Conservation (phyloP, 2,797 vertebrate genomes). For the Pseudopleuronectes americanus region DNA sequence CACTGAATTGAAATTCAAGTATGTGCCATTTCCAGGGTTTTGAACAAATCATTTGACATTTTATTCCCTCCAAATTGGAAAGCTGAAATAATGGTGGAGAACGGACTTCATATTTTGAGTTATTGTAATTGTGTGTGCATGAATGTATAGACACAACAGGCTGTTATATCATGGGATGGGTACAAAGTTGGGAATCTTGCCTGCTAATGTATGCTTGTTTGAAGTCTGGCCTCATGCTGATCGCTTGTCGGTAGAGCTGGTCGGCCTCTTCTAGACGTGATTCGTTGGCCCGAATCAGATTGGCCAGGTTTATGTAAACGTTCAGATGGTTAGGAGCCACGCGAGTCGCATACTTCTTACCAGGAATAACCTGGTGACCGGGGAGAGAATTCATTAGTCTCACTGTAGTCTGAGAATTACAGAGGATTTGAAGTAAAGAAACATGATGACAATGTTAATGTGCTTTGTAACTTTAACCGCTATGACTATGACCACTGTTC, state of each 20-base stretch:
- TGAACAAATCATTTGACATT: too few relatives aligned
- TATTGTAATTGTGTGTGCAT: too few relatives aligned
- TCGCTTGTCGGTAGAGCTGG: conserved; percentile 97
- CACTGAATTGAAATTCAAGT: too few relatives aligned
- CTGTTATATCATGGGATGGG: too few relatives aligned
- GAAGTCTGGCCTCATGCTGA: conserved; percentile 99
- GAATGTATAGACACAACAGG: too few relatives aligned
- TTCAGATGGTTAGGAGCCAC: conserved; percentile 98
- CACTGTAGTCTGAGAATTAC: not conserved
- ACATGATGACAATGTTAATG: not conserved
- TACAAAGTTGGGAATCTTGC: conserved; percentile 67
- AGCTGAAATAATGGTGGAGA: too few relatives aligned
- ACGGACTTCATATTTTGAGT: too few relatives aligned
- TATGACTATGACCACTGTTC: not conserved
- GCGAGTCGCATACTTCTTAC: conserved; percentile 97
- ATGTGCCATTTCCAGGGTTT: too few relatives aligned
- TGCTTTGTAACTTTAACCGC: not conserved
- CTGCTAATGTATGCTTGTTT: conserved; percentile 99
- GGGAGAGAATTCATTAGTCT: conserved; percentile 8
- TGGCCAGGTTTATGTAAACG: conserved; percentile 98
- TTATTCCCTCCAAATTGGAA: too few relatives aligned
- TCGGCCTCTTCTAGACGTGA: conserved; percentile 97
- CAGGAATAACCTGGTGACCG: conserved; percentile 91
- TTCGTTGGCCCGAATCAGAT: conserved; percentile 94
- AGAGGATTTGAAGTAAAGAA: not conserved